A percentile compares a stretch with the other conserved stretches of the same genome.
phyloP scores from a whole-genome alignment of 2,797 vertebrate genomes.

The Acipenser transmontanus region DNA sequence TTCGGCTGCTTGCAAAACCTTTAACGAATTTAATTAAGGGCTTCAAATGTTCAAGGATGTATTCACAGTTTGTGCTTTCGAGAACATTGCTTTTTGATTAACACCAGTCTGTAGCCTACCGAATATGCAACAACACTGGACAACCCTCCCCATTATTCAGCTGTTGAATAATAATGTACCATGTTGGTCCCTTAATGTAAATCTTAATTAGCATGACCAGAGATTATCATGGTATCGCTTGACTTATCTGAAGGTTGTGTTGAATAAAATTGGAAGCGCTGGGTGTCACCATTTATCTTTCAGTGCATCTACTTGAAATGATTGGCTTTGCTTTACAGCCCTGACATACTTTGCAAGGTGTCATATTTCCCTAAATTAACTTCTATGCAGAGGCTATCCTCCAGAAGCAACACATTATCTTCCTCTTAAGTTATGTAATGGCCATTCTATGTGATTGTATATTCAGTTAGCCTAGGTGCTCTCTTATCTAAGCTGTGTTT shows the following conservation, averaged over 20 bases:
- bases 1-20: neutral
- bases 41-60: conserved; percentile 21
- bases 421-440: neutral
- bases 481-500: conserved; percentile 18
- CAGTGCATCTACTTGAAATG: conserved; percentile 31
- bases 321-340: conserved; percentile 25
- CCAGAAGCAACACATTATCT: conserved; percentile 22
- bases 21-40: conserved; percentile 29
- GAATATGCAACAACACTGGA: conserved; percentile 7
- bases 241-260: conserved; percentile 34
- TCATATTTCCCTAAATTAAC: conserved; percentile 31
- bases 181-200: conserved; percentile 33
- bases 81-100: conserved; percentile 1
- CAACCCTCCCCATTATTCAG: conserved; percentile 28
- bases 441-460: conserved; percentile 16
- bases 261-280: conserved; percentile 29
- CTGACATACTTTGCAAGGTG: conserved; percentile 18
- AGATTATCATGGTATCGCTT: conserved; percentile 31
- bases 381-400: conserved; percentile 10
- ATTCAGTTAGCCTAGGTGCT: conserved; percentile 10
- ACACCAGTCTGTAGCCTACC: conserved; percentile 8
- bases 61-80: conserved; percentile 15
- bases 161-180: conserved; percentile 34
- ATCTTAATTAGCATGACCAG: conserved; percentile 35
- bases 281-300: conserved; percentile 29